A percentile compares a stretch with the other conserved stretches of the same genome.
Conservation (phyloP, 2,113 vertebrate species). For the Eonycteris spelaea region DNA sequence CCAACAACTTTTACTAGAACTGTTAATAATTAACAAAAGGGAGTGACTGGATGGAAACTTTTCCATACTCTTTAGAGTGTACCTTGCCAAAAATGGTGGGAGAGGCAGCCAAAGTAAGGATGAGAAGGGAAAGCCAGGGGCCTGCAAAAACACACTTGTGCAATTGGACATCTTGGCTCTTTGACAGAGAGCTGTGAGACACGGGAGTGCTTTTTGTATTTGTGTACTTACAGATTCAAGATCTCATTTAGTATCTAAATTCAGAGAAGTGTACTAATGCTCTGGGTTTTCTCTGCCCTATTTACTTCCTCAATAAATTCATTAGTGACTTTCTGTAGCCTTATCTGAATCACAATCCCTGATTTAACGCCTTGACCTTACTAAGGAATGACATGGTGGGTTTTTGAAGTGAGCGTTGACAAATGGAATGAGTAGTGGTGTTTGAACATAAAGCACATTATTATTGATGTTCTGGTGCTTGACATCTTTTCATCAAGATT, state of each 20-base stretch:
- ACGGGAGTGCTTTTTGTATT: neutral
- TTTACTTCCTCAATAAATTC: constrained; percentile 6
- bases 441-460: neutral
- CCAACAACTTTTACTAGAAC: constrained; percentile 20
- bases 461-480: neutral
- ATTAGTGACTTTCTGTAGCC: neutral
- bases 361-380: neutral
- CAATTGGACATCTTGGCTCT: neutral
- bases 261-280: neutral
- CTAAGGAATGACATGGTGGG: neutral
- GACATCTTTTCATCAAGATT: neutral
- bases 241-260: neutral
- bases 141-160: constrained; percentile 29
- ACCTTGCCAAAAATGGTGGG: constrained; percentile 28
- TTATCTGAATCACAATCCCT: neutral
- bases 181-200: neutral
- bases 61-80: neutral
- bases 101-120: constrained; percentile 27
- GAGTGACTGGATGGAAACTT: constrained; percentile 55
- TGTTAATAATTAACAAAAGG: constrained; percentile 67
- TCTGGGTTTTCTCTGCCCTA: neutral
- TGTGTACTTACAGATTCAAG: neutral
- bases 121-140: neutral
- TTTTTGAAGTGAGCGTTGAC: neutral
- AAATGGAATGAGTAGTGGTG: neutral